phyloP scores from a whole-genome alignment of 35 echinoderm and acorn worm species.

The Apostichopus californicus region DNA sequence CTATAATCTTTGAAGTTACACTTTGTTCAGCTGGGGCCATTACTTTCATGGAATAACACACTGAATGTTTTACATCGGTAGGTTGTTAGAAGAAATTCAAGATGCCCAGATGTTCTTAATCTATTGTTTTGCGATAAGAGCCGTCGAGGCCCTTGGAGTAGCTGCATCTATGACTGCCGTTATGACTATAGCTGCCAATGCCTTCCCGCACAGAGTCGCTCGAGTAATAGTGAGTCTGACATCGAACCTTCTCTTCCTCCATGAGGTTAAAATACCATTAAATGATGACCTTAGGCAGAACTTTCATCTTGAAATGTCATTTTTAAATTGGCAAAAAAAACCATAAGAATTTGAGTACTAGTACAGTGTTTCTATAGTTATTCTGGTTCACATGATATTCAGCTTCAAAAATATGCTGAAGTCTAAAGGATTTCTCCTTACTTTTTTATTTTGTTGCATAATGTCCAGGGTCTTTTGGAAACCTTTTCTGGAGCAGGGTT shows the following conservation, averaged over 20 bases:
- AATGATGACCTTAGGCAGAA: no score
- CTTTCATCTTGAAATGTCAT: no score
- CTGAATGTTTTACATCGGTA: not conserved
- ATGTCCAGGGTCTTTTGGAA: conserved; percentile 50
- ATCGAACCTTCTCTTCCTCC: no score
- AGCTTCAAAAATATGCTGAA: no score
- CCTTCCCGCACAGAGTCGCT: conserved; percentile 61
- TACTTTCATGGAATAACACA: not conserved
- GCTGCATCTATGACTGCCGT: conserved; percentile 42
- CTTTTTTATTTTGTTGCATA: not conserved
- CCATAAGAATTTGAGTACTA: no score
- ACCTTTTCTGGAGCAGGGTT: conserved; percentile 48
- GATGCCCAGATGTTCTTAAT: conserved; percentile 23
- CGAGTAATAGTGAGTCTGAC: conserved; percentile 41
- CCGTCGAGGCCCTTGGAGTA: conserved; percentile 32
- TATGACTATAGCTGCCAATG: conserved; percentile 47
- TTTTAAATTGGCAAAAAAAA: no score
- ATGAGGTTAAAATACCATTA: no score
- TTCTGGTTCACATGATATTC: no score
- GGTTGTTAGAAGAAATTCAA: conserved; percentile 55
- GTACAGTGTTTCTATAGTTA: no score
- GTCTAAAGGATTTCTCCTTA: no score
- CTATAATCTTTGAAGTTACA: no score
- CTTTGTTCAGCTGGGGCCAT: no score
- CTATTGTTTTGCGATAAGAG: conserved; percentile 48